Conservation (phyloP, 1,140 invertebrate genomes). For the Ericerus pela region DNA sequence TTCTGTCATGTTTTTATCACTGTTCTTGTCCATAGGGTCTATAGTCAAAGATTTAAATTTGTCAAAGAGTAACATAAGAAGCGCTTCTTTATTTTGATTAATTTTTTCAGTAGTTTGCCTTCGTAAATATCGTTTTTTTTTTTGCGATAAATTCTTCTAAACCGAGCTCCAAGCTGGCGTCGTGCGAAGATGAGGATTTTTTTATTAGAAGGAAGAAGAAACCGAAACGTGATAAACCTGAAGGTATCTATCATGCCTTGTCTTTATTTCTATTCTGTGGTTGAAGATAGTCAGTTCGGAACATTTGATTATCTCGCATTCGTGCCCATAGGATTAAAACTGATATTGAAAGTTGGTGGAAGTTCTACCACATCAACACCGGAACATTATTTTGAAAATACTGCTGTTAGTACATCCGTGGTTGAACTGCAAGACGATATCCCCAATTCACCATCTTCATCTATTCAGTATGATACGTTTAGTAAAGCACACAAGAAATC, state of each 20-base stretch:
- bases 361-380: constrained; percentile 40
- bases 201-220: constrained; percentile 18
- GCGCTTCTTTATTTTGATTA: too few species aligned
- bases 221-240: constrained; percentile 19
- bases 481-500: constrained; percentile 42
- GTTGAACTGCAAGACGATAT: constrained; percentile 21
- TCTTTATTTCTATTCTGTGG: not conserved
- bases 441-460: constrained; percentile 18
- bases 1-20: too few species aligned
- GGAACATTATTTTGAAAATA: constrained; percentile 45
- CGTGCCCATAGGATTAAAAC: constrained; percentile 38
- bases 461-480: not conserved
- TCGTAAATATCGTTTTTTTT: too few species aligned
- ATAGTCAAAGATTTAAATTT: too few species aligned
- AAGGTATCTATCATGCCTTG: constrained; percentile 15
- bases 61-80: too few species aligned
- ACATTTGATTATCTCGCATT: not conserved
- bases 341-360: constrained; percentile 65
- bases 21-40: too few species aligned
- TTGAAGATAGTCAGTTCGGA: not conserved
- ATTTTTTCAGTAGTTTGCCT: too few species aligned
- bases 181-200: constrained; percentile 16
- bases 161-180: constrained; percentile 16
- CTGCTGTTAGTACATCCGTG: constrained; percentile 15
- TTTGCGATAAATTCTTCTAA: too few species aligned